Conservation (phyloP, 2,797 vertebrate genomes). For the Delichon dasypus region DNA sequence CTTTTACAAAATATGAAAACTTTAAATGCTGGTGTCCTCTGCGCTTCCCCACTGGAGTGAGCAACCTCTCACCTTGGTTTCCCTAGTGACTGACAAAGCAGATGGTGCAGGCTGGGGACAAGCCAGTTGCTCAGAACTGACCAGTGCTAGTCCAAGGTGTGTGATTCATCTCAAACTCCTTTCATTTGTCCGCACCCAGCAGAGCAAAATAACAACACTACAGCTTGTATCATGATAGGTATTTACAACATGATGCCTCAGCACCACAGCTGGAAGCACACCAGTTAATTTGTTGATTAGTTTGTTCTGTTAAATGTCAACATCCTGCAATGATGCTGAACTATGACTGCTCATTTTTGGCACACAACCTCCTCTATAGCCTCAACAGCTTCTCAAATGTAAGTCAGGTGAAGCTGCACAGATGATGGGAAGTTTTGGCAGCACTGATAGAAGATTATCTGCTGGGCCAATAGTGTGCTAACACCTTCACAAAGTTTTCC, state of each 20-base stretch:
- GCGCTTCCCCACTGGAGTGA: neutral
- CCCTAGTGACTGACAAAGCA: neutral
- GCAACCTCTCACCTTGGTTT: neutral
- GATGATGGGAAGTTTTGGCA: neutral
- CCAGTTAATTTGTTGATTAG: neutral
- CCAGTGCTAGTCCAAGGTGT: neutral
- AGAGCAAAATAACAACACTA: neutral
- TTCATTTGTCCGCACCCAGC: neutral
- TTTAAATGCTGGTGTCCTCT: neutral
- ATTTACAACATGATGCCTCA: neutral
- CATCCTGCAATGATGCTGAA: neutral
- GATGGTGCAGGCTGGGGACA: neutral
- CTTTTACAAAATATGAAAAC: neutral
- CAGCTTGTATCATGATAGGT: neutral
- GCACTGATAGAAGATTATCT: neutral
- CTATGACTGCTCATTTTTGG: neutral
- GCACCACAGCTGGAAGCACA: neutral
- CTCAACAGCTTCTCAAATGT: neutral
- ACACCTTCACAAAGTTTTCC: neutral
- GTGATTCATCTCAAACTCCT: neutral
- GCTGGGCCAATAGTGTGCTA: neutral
- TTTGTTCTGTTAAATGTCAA: neutral
- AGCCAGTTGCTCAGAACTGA: neutral
- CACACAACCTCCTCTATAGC: neutral
- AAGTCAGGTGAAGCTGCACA: neutral